Percentiles rank a stretch among this genome's conserved stretches.
Conservation (phyloP, 1,140 invertebrate genomes). For the Scaptomyza graminum region DNA sequence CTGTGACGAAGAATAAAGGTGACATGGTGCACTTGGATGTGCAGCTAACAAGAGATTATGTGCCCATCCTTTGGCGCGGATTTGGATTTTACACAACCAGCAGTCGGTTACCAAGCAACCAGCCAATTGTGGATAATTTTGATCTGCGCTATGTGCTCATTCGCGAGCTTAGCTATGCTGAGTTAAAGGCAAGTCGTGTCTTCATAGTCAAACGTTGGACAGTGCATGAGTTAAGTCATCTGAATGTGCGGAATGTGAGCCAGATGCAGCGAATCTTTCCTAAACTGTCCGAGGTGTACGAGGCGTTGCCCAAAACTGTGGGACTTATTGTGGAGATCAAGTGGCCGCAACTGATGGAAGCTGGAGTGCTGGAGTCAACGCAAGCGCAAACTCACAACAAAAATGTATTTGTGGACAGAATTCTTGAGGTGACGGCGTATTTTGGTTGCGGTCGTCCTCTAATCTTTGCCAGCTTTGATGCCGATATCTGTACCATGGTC, state of each 20-base stretch:
- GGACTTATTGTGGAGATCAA: conserved; percentile 98
- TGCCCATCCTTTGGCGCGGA: conserved; percentile 97
- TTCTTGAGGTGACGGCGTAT: conserved; percentile 89
- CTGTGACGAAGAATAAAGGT: conserved; percentile 92
- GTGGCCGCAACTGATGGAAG: conserved; percentile 93
- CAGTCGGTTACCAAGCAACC: conserved; percentile 86
- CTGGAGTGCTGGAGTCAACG: conserved; percentile 93
- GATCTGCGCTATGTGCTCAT: conserved; percentile 94
- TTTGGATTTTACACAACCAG: conserved; percentile 90
- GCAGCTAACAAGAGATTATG: conserved; percentile 95
- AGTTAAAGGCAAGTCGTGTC: conserved; percentile 91
- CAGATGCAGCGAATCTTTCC: conserved; percentile 96
- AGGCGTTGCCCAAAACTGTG: conserved; percentile 90
- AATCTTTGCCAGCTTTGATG: conserved; percentile 96
- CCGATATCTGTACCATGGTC: conserved; percentile 96
- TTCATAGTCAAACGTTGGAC: conserved; percentile 59
- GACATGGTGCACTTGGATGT: conserved; percentile 98
- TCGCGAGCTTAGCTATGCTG: conserved; percentile 94
- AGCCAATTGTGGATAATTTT: conserved; percentile 89
- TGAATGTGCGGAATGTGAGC: conserved; percentile 48
- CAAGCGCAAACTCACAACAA: conserved; percentile 91
- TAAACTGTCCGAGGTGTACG: conserved; percentile 90
- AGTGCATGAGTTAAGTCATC: conserved; percentile 61
- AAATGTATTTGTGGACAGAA: conserved; percentile 92
- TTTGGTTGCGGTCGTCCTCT: conserved; percentile 91